Percentiles rank a stretch among this genome's conserved stretches.
Conservation (phyloP, 2,113 vertebrate genomes). For the Actenoides hombroni region DNA sequence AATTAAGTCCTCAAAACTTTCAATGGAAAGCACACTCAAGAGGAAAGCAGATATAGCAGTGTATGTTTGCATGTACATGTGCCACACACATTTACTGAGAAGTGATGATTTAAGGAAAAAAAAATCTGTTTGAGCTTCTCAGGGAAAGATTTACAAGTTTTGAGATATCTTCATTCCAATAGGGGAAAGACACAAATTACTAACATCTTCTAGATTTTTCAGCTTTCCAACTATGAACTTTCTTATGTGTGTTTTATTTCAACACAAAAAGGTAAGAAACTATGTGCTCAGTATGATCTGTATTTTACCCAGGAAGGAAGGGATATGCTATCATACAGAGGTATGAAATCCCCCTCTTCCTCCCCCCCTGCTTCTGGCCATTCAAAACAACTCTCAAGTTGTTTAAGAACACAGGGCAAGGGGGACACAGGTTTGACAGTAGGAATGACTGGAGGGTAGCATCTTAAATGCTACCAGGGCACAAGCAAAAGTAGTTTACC, state of each 20-base stretch:
- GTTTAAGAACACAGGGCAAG: neutral
- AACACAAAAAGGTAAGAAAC: neutral
- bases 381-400: neutral
- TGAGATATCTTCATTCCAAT: neutral
- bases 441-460: neutral
- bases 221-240: neutral
- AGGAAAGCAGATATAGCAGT: neutral
- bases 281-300: neutral
- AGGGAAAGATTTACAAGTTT: neutral
- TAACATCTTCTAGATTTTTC: neutral
- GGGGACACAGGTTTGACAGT: too few species aligned
- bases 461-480: neutral
- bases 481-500: neutral
- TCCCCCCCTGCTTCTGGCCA: neutral
- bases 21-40: neutral
- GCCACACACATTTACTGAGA: neutral
- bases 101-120: neutral
- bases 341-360: neutral
- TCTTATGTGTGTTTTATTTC: neutral
- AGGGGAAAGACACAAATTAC: neutral
- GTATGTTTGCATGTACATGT: fast-evolving
- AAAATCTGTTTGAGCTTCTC: neutral
- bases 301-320: neutral
- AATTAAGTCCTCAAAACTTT: neutral
- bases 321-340: neutral